These are phyloP conservation scores for Drosophila pseudotalamancana DNA, from an alignment of 2,888 invertebrate species.

Conservation along the genomic window DNA sequence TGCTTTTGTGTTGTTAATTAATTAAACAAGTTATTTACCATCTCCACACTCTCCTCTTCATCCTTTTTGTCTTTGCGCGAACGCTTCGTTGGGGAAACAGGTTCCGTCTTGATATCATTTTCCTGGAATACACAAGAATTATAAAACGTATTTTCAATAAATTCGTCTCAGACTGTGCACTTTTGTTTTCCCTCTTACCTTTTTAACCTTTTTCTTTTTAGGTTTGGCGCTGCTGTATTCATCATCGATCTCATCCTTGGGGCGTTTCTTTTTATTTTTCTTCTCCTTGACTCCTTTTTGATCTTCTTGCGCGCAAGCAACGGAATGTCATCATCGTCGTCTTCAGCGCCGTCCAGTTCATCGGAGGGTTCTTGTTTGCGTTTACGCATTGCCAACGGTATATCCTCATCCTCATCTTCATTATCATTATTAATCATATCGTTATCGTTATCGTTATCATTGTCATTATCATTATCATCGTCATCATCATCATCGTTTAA, in stretches of 20 bases:
- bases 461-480: slow-evolving; percentile 88
- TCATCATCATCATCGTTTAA: slow-evolving; percentile 64
- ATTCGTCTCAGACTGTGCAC: background rate
- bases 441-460: slow-evolving; percentile 79
- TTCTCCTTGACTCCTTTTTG: slow-evolving; percentile 87
- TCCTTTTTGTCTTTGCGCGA: slow-evolving; percentile 89
- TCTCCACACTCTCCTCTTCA: slow-evolving; percentile 93
- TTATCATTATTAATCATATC: slow-evolving; percentile 67
- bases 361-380: slow-evolving; percentile 45
- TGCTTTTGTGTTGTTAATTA: too few species aligned
- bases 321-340: slow-evolving; percentile 84
- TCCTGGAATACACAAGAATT: slow-evolving; percentile 50
- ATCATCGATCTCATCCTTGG: slow-evolving; percentile 86
- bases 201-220: slow-evolving; percentile 86
- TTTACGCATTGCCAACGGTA: slow-evolving; percentile 88
- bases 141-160: background rate
- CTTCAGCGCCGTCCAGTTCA: slow-evolving; percentile 86
- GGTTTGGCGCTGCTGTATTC: slow-evolving; percentile 84
- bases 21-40: slow-evolving; percentile 87
- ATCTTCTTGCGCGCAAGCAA: slow-evolving; percentile 84
- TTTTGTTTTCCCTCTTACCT: too few species aligned
- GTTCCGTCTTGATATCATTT: slow-evolving; percentile 65
- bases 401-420: slow-evolving; percentile 87
- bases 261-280: slow-evolving; percentile 85
- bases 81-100: slow-evolving; percentile 86